These are phyloP conservation scores for Drosophila sproati DNA, from an alignment of 1,140 invertebrate species.

Conservation along the genomic window DNA sequence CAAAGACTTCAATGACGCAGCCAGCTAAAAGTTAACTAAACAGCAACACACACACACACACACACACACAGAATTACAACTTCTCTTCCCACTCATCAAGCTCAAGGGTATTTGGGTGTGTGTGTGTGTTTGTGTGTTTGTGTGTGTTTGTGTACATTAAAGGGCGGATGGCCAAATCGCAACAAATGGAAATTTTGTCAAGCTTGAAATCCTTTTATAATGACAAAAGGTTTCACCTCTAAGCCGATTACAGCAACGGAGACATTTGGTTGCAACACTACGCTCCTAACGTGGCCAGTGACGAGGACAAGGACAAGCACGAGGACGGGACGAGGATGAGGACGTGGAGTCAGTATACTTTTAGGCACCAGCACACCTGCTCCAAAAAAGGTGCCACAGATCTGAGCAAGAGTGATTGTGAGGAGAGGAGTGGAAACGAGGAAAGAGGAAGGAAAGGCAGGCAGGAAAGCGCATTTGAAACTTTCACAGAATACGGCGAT, in stretches of 20 bases:
- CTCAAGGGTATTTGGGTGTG: slow-evolving; percentile 13
- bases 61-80: background rate
- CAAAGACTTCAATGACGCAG: slow-evolving; percentile 42
- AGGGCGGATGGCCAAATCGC: slow-evolving; percentile 43
- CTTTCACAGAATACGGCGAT: slow-evolving; percentile 33
- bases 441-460: background rate
- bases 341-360: background rate
- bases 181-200: slow-evolving; percentile 81
- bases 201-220: slow-evolving; percentile 83
- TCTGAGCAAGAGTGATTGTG: background rate
- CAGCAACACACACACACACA: slow-evolving; percentile 5
- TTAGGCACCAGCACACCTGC: slow-evolving; percentile 25
- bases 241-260: slow-evolving; percentile 76
- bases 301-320: slow-evolving; percentile 1
- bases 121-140: slow-evolving; percentile 16
- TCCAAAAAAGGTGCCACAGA: background rate
- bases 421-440: background rate
- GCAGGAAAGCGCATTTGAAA: slow-evolving; percentile 30
- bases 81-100: background rate
- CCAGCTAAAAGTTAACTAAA: slow-evolving; percentile 72
- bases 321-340: slow-evolving; percentile 11
- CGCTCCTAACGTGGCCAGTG: slow-evolving; percentile 21
- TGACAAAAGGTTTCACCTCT: slow-evolving; percentile 82
- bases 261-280: slow-evolving; percentile 41
- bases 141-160: slow-evolving; percentile 13